phyloP scores from a whole-genome alignment of 1,140 invertebrate genomes.

The Sarcophaga bullata region DNA sequence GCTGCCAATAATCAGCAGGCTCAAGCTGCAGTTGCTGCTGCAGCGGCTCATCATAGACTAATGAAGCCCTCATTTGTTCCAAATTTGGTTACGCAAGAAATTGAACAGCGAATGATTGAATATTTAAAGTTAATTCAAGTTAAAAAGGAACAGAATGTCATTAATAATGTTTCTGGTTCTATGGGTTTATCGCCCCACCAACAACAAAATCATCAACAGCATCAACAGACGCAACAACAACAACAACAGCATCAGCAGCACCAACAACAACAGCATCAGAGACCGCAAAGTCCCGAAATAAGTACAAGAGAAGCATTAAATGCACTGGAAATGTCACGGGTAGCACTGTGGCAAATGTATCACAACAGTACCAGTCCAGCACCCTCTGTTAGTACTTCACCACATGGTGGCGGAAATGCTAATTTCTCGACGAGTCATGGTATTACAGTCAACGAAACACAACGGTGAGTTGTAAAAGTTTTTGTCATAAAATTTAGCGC shows the following conservation, averaged over 20 bases:
- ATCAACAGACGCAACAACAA: slow-evolving; percentile 53
- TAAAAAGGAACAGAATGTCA: slow-evolving; percentile 64
- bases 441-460: slow-evolving; percentile 64
- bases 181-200: slow-evolving; percentile 49
- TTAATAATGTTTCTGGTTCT: slow-evolving; percentile 29
- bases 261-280: slow-evolving; percentile 54
- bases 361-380: slow-evolving; percentile 71
- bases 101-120: slow-evolving; percentile 80
- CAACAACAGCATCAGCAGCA: slow-evolving; percentile 31
- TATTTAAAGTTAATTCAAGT: slow-evolving; percentile 77
- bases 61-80: slow-evolving; percentile 62
- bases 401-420: slow-evolving; percentile 47
- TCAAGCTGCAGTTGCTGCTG: slow-evolving; percentile 57
- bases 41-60: slow-evolving; percentile 63
- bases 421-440: background rate
- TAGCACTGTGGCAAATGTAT: slow-evolving; percentile 85
- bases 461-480: slow-evolving; percentile 63
- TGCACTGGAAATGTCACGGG: slow-evolving; percentile 77
- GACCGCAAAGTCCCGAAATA: slow-evolving; percentile 70
- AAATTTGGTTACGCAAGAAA: slow-evolving; percentile 74
- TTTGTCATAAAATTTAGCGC: background rate
- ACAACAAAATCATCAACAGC: slow-evolving; percentile 69
- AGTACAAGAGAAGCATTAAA: slow-evolving; percentile 71
- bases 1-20: slow-evolving; percentile 64
- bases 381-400: slow-evolving; percentile 48